phyloP scores from a whole-genome alignment of 2,888 invertebrate species.

The Odontomyia ornata region DNA sequence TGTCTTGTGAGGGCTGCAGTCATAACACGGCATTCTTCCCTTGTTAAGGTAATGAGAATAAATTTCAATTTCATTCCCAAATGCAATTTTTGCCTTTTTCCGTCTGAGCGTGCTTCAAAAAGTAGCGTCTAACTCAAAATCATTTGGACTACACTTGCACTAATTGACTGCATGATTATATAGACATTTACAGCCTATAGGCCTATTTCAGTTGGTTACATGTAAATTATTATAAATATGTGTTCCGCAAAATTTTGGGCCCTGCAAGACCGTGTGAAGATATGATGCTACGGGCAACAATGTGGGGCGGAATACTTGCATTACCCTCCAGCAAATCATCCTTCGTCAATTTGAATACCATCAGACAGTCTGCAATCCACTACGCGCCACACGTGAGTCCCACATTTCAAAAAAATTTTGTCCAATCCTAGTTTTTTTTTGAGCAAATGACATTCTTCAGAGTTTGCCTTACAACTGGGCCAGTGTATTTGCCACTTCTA shows the following conservation, averaged over 20 bases:
- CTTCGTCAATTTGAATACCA: conserved; percentile 85
- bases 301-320: conserved; percentile 83
- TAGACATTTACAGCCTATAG: conserved; percentile 96
- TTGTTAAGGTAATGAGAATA: too few species aligned
- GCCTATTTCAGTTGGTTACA: conserved; percentile 97
- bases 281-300: conserved; percentile 97
- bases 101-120: too few species aligned
- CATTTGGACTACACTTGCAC: conserved; percentile 99
- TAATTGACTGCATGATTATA: conserved; percentile 98
- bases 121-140: conserved; percentile 87
- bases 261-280: conserved; percentile 94
- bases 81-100: too few species aligned
- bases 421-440: conserved; percentile 97
- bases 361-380: conserved; percentile 72
- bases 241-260: conserved; percentile 88
- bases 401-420: conserved; percentile 97
- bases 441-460: too few species aligned
- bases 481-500: too few species aligned
- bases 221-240: conserved; percentile 97
- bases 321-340: conserved; percentile 80
- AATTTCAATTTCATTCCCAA: too few species aligned
- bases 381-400: conserved; percentile 94
- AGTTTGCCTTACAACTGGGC: too few species aligned
- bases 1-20: too few species aligned
- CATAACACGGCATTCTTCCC: too few species aligned